Evolutionary conservation across 2,113 vertebrate species (phyloP), one percentile per base, ranked within the genome.

Genomic region (Gambusia holbrooki): DNA sequence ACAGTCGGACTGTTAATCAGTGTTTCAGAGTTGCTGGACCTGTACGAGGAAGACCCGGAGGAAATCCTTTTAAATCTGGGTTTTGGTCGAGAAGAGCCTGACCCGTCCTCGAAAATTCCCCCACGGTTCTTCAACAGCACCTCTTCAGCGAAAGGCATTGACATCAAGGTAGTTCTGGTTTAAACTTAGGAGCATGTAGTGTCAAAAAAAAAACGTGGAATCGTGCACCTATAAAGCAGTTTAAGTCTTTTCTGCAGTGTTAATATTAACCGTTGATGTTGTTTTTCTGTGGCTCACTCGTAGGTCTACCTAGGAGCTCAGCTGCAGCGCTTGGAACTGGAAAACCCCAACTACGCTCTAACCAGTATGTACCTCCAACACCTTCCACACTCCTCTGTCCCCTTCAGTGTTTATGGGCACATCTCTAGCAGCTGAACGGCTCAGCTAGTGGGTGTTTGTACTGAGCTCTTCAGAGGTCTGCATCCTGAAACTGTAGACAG

Each of bases 1-100:
- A 61, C 66, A 28, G 14, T 19, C 8, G 68, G 8, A 84, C 68
- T 68, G 6, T 78, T 22, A 78, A 4, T 27, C 93, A 99, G 98
- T 78, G 96, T 99, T 85, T 99, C 98, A 71, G 98, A 99, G 88
- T 90, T 99, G 79, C 92, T 99, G 92, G 97, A 99, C 82, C 94
- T 99, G 82, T 99, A 98, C 65, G 98, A 98, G 74, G 98, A 99
- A 88, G 97, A 99, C 89, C 98, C 98, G 1, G 98, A 98, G 90
- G 97, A 99, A 92, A 94, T 99, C 71, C 96, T 99, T 5, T 95
- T 98, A 80, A 99, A 99, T 90, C 96, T 99, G 40, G 98, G 98
- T 28, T 99, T 99, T 89, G 98, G 98, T 84, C 93, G 94, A 69
- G 97, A 99, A 93, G 98, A 99, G 90, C 98, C 98, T 13, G 96